These are phyloP conservation scores for Cotesia glomerata DNA, from an alignment of 1,140 invertebrate species.

Conservation along the genomic window DNA sequence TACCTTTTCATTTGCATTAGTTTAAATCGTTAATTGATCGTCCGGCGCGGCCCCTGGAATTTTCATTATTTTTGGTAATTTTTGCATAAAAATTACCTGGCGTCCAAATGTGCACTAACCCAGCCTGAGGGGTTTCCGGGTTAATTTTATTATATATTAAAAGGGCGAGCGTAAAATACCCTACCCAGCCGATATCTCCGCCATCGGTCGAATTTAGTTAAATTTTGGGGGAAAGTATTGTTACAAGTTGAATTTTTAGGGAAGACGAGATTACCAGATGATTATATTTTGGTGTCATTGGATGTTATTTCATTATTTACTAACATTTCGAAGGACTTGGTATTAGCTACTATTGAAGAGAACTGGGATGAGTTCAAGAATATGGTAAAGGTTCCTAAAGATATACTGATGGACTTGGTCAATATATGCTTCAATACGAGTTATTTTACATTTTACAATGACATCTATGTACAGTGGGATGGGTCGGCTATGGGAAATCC, in stretches of 20 bases:
- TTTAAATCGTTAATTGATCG: too few relatives aligned
- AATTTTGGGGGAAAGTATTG: too few relatives aligned
- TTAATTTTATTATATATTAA: too few relatives aligned
- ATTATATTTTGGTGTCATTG: neutral
- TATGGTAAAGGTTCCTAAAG: neutral
- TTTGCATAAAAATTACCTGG: too few relatives aligned
- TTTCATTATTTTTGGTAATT: too few relatives aligned
- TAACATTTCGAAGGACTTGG: neutral
- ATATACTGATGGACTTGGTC: neutral
- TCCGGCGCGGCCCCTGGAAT: too few relatives aligned
- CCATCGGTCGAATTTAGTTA: too few relatives aligned
- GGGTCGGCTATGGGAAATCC: neutral
- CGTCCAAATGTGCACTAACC: too few relatives aligned
- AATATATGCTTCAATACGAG: neutral
- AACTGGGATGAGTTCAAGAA: neutral
- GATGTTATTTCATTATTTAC: neutral
- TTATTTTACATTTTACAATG: constrained; percentile 2
- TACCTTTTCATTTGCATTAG: too few relatives aligned
- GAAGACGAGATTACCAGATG: neutral
- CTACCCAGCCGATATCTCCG: too few relatives aligned
- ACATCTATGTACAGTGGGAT: neutral
- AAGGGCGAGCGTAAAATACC: too few relatives aligned
- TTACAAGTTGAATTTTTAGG: neutral
- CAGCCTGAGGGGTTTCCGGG: too few relatives aligned
- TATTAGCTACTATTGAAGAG: neutral